A percentile compares a stretch with the other conserved stretches of the same genome.
These are phyloP conservation scores for Oasisia sp. DNA, from an alignment of 2,888 invertebrate species.

Conservation along the genomic window DNA sequence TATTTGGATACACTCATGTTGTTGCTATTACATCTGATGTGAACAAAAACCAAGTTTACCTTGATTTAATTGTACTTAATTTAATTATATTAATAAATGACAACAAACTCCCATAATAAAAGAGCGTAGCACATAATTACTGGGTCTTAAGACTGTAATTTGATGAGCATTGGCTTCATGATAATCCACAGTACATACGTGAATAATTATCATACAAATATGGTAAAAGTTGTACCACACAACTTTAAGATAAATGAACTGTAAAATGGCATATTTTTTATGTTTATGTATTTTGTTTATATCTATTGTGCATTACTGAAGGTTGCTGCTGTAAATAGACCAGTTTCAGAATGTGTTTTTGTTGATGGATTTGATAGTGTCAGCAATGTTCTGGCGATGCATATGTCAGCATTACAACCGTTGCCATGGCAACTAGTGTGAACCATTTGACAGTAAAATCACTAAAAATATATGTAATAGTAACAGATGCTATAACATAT, in stretches of 20 bases:
- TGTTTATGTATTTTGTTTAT: not conserved
- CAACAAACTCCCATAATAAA: not conserved
- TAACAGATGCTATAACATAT: not conserved
- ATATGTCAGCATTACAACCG: not conserved
- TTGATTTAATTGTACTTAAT: too few species aligned
- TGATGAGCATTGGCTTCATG: not conserved
- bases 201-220: not conserved
- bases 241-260: not conserved
- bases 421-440: not conserved
- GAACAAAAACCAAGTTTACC: not conserved
- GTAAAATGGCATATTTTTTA: not conserved
- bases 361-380: not conserved
- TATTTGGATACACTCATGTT: not conserved
- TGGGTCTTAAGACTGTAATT: not conserved
- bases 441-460: not conserved
- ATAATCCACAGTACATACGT: not conserved
- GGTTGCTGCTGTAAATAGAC: not conserved
- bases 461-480: not conserved
- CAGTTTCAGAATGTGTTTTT: not conserved
- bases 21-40: not conserved
- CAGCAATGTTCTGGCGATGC: not conserved
- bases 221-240: not conserved
- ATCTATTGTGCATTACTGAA: not conserved
- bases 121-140: not conserved
- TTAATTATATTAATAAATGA: not conserved